Evolutionary conservation across 2,797 vertebrate species (phyloP).

Genomic region (Dicrostonyx torquatus): DNA sequence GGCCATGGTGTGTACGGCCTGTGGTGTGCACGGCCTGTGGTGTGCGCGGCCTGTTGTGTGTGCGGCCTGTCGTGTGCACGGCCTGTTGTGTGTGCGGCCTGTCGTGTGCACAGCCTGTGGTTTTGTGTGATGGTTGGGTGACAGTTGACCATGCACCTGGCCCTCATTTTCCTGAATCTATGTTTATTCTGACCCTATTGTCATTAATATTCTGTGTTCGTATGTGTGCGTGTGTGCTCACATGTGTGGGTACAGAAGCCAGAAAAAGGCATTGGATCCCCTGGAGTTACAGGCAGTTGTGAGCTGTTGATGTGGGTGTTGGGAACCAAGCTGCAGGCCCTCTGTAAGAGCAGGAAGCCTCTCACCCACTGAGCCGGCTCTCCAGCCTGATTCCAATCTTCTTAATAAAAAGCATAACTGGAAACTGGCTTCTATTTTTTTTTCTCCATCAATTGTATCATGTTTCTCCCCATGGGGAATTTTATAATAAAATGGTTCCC

Average conservation of each 20-base stretch:
- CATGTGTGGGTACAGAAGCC: neutral
- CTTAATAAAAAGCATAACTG: neutral
- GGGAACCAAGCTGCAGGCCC: neutral
- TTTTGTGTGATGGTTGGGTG: neutral
- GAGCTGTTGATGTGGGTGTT: neutral
- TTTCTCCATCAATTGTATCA: rapidly evolving
- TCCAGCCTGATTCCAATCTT: neutral
- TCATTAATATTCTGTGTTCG: neutral
- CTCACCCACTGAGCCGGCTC: neutral
- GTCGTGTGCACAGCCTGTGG: rapidly evolving
- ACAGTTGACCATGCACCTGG: neutral
- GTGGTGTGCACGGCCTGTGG: too few relatives aligned
- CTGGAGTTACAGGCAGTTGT: neutral
- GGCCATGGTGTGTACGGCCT: rapidly evolving
- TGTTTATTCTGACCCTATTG: conserved; percentile 33
- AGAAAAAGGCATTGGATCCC: neutral
- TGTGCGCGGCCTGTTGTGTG: too few relatives aligned
- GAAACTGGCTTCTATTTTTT: neutral
- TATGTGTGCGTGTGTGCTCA: neutral
- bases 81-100: too few relatives aligned
- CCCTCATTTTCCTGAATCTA: conserved; percentile 5
- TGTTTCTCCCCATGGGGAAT: neutral
- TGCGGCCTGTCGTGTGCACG: too few relatives aligned
- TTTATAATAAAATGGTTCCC: neutral
- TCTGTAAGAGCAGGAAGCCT: neutral